Evolutionary conservation across 2,113 vertebrate species (phyloP), one percentile per base, ranked within the genome.

Genomic region (Caranx ignobilis): DNA sequence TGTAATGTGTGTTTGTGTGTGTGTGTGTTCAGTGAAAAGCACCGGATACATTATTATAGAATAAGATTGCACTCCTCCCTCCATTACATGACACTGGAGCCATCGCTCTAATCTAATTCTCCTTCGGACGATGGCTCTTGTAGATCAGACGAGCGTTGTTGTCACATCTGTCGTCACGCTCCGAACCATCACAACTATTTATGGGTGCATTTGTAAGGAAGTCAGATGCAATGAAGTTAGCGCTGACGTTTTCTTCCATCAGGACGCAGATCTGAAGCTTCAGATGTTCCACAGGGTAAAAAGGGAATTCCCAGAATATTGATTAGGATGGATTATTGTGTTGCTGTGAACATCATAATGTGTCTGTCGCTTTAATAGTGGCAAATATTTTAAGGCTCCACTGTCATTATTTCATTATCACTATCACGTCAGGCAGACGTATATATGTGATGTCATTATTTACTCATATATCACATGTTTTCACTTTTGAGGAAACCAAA

Each of bases 51-150:
- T 61, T 0, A 75, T 7, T 50, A 32, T 3, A 65, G 57, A 69
- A 26, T 52, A 8, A 50, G 37, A 9, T 50, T 35, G 21, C 32
- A 6, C 34, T 45, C 19, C 19, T 59, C 1, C 43, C 19, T 39
- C 60, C 43, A 81, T 83, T 71, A 75, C 19, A 15, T 41, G 79
- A 74, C 41, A 75, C 60, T 32, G 6, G 60, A 71, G 54, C 55
- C 8, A 37, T 50, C 10, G 19, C 57, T 64, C 48, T 79, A 79
- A 87, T 83, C 56, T 47, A 73, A 79, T 82, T 68, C 34, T 50
- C 11, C 41, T 18, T 2, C 43, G 69, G 43, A 3, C 52, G 31
- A 73, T 77, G 69, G 48, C 6, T 19, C 35, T 35, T 64, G 57
- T 48, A 43, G 32, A 81, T 50, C 31, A n/a, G 39, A 54, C 47